Conservation (phyloP, 2,797 vertebrate species). For the Aplochiton taeniatus region DNA sequence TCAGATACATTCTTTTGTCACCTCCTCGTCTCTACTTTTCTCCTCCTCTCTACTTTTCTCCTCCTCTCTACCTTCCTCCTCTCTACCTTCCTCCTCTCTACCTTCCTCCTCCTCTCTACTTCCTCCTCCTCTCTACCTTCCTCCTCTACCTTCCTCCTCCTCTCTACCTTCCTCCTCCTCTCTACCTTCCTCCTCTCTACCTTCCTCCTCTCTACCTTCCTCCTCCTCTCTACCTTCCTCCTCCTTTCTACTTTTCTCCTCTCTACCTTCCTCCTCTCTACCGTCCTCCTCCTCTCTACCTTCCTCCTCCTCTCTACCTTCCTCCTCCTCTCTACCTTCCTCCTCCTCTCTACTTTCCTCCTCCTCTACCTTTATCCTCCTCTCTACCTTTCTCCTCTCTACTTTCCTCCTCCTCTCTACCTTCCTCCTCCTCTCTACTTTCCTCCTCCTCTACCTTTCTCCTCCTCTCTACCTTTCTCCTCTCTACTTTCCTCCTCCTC, state of each 20-base stretch:
- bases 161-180: slow-evolving; percentile 2
- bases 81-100: too few relatives aligned
- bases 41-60: slow-evolving; percentile 4
- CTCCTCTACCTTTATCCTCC: too few relatives aligned
- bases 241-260: too few relatives aligned
- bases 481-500: slow-evolving; percentile 1
- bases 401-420: neutral
- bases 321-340: slow-evolving; percentile 8
- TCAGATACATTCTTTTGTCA: neutral
- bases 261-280: slow-evolving; percentile 1
- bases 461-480: too few relatives aligned
- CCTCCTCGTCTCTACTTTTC: neutral
- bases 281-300: neutral
- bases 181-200: neutral
- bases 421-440: slow-evolving; percentile 4
- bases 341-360: too few relatives aligned
- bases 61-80: neutral
- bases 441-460: too few relatives aligned
- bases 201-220: slow-evolving; percentile 1
- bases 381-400: too few relatives aligned
- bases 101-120: neutral
- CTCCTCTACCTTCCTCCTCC: neutral
- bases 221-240: too few relatives aligned
- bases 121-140: too few relatives aligned
- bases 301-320: neutral